A percentile compares a stretch with the other conserved stretches of the same genome.
These are phyloP conservation scores for Nomada hirtipes DNA, from an alignment of 2,888 invertebrate species.

Conservation along the genomic window DNA sequence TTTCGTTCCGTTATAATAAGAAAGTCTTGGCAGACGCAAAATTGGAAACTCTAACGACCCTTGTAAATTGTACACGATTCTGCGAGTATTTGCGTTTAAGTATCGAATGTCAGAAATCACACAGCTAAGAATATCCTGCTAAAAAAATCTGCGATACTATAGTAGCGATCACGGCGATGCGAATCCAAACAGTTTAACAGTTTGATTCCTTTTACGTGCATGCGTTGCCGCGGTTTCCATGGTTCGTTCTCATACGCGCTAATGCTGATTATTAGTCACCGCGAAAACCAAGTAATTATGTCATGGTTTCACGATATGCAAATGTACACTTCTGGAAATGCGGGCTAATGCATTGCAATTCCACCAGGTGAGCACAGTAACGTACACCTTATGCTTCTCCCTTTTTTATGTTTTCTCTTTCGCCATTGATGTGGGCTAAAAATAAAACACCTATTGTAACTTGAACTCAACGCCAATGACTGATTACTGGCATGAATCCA, in stretches of 20 bases:
- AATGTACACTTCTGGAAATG: conserved; percentile 17
- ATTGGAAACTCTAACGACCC: not conserved
- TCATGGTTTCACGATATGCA: conserved; percentile 43
- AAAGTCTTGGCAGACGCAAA: not conserved
- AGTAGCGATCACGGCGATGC: not conserved
- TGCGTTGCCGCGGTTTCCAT: not conserved
- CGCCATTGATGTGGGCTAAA: too few relatives aligned
- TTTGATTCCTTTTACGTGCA: not conserved
- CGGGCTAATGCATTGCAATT: conserved; percentile 22
- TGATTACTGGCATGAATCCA: too few relatives aligned
- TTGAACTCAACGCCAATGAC: too few relatives aligned
- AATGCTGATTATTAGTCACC: conserved; percentile 32
- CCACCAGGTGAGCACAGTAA: conserved; percentile 10
- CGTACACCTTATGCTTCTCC: not conserved
- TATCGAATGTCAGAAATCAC: too few relatives aligned
- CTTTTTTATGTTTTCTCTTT: not conserved
- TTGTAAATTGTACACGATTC: not conserved
- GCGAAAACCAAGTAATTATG: conserved; percentile 40
- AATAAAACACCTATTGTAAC: not conserved
- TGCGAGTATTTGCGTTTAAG: not conserved
- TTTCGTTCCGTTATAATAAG: not conserved
- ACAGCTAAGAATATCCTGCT: not conserved
- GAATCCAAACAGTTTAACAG: not conserved
- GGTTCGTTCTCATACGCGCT: not conserved
- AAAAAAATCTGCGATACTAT: not conserved